Percentiles rank a stretch among this genome's conserved stretches.
Conservation (phyloP, 2,113 vertebrate genomes). For the Tyto alba region DNA sequence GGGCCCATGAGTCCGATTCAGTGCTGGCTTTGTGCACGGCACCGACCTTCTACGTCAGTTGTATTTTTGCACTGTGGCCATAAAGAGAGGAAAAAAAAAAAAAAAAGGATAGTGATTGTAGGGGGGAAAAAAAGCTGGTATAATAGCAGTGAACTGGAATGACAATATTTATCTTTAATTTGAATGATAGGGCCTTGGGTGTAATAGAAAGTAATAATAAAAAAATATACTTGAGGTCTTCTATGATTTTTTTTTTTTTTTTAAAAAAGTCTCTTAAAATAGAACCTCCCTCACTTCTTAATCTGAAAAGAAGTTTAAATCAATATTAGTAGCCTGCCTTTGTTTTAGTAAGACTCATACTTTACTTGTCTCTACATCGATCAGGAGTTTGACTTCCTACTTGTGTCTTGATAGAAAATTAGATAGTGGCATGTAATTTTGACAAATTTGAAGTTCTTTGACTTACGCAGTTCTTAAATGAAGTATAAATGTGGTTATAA, state of each 20-base stretch:
- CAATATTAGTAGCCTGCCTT: not conserved
- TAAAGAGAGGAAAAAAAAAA: not conserved
- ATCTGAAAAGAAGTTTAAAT: not conserved
- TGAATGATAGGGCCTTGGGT: not conserved
- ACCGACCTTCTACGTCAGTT: slow-evolving; percentile 24
- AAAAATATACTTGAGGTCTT: not conserved
- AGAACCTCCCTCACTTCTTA: not conserved
- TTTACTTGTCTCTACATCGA: not conserved
- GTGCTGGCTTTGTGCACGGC: slow-evolving; percentile 62
- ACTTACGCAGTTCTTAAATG: not conserved
- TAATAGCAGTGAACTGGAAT: slow-evolving; percentile 33
- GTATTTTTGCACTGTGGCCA: slow-evolving; percentile 45
- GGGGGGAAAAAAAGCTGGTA: not conserved
- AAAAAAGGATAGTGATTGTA: not conserved
- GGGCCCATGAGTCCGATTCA: slow-evolving; percentile 18
- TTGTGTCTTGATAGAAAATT: not conserved
- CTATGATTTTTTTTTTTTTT: not conserved
- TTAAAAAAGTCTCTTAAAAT: not conserved
- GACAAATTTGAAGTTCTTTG: not conserved
- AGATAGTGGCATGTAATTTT: not conserved
- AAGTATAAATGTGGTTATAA: not conserved
- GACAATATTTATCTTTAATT: not conserved
- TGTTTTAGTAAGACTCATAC: not conserved
- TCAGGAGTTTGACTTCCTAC: not conserved
- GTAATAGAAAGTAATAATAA: not conserved